Conservation (phyloP, 2,797 vertebrate species). For the Limosa lapponica region DNA sequence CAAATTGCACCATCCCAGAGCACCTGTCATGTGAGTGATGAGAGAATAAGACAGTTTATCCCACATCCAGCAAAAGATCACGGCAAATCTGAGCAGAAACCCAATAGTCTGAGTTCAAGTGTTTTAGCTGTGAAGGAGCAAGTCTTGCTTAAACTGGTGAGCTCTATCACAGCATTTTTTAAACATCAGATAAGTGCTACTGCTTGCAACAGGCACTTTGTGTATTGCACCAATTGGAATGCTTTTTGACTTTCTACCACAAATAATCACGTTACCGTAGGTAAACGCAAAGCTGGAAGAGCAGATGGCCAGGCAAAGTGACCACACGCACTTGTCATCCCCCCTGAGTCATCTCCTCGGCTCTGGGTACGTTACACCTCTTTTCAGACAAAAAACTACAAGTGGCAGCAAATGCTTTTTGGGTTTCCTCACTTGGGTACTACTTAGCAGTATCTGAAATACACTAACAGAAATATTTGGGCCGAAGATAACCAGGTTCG, state of each 20-base stretch:
- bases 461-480: background rate
- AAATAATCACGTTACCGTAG: background rate
- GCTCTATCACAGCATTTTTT: background rate
- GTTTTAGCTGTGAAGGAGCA: background rate
- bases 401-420: fast-evolving
- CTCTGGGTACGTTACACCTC: background rate
- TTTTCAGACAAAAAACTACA: background rate
- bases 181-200: background rate
- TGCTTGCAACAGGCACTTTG: background rate
- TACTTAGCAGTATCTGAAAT: background rate
- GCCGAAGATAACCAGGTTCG: background rate
- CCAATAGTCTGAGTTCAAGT: background rate
- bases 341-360: background rate
- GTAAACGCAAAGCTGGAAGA: background rate
- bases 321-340: fast-evolving
- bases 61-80: background rate
- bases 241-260: background rate
- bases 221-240: background rate
- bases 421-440: background rate
- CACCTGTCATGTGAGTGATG: background rate
- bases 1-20: background rate
- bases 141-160: background rate
- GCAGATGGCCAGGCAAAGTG: background rate
- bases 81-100: fast-evolving
- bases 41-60: background rate